Evolutionary conservation across 1,140 invertebrate species (phyloP).

Genomic region (Lamellibrachia luymesi): DNA sequence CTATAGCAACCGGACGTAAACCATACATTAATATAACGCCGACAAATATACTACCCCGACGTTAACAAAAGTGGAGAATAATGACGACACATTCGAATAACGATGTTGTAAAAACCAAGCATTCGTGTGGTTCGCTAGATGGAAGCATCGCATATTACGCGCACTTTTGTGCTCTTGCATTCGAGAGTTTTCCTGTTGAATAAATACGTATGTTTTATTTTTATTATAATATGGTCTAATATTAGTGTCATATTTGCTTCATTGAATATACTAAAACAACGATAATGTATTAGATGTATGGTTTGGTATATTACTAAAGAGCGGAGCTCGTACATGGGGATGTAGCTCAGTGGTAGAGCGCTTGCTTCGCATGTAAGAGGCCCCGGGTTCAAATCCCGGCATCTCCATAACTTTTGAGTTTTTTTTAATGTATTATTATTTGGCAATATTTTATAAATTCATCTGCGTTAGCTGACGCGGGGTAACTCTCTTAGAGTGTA

Average conservation of each 20-base stretch:
- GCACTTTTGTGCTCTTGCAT: background rate
- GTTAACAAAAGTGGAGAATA: background rate
- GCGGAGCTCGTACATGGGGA: background rate
- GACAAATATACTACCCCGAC: background rate
- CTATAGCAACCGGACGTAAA: background rate
- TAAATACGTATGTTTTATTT: background rate
- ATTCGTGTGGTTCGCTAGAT: background rate
- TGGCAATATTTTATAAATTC: too few species aligned
- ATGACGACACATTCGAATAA: background rate
- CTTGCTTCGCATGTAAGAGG: constrained; percentile 27
- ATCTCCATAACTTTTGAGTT: constrained; percentile 23
- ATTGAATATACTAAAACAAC: background rate
- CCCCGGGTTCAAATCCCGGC: constrained; percentile 26
- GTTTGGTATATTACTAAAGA: background rate
- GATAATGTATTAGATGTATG: background rate
- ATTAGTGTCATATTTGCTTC: background rate
- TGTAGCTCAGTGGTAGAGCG: constrained; percentile 16
- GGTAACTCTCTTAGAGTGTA: too few species aligned
- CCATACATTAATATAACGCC: background rate
- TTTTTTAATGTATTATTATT: background rate
- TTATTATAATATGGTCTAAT: background rate
- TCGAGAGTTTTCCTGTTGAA: background rate
- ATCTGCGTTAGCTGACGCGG: too few species aligned
- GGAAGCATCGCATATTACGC: background rate
- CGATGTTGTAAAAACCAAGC: background rate